Evolutionary conservation across 2,113 vertebrate species (phyloP).

Genomic region (Piprites chloris): DNA sequence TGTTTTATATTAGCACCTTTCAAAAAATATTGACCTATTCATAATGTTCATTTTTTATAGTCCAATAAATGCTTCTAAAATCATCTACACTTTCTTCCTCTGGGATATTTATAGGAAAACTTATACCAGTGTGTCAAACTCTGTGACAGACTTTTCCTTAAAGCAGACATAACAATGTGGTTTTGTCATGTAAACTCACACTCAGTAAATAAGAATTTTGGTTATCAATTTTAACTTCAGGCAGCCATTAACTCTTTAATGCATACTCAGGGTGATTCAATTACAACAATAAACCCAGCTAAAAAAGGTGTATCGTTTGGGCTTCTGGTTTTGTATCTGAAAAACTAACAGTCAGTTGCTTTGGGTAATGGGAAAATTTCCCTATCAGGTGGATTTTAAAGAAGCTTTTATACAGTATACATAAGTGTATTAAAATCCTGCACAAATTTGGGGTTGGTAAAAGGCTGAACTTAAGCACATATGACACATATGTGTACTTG

Average conservation of each 20-base stretch:
- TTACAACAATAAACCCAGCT: neutral
- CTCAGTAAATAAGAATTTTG: neutral
- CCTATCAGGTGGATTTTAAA: neutral
- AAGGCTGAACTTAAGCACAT: neutral
- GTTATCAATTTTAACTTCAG: neutral
- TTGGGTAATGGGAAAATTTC: neutral
- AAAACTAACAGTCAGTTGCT: neutral
- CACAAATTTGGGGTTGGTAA: accelerated
- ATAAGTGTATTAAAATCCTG: neutral
- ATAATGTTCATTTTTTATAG: neutral
- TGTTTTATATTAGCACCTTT: neutral
- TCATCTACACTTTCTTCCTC: neutral
- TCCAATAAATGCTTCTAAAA: slow-evolving; percentile 1
- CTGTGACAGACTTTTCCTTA: neutral
- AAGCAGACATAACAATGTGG: neutral
- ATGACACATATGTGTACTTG: neutral
- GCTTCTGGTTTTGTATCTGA: neutral
- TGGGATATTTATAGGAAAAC: neutral
- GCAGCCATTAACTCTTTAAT: neutral
- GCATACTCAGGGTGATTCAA: neutral
- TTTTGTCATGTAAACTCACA: neutral
- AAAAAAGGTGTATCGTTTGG: neutral
- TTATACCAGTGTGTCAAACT: neutral
- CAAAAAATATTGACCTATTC: neutral
- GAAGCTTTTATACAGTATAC: neutral